Base-by-base conservation (phyloP, 2,888 invertebrate genomes). In the Drosophila formosana region DNA sequence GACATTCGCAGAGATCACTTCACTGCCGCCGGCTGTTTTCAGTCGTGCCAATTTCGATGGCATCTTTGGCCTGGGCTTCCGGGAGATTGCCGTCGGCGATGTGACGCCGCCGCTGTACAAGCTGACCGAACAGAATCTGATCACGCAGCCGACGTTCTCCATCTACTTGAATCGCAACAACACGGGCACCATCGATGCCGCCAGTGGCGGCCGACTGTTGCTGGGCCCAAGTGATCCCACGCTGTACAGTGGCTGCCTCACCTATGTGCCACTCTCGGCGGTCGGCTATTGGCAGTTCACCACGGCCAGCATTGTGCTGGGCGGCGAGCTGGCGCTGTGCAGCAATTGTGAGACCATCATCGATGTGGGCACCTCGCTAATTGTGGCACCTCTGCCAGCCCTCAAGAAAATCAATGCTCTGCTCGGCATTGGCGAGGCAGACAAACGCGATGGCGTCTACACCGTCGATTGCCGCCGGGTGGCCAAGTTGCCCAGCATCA, bases 11-110 rank as follows among this genome's bases (percentile, higher is more conserved):
- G 99, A 98, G 93, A 99, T 75, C 0, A 72, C 67, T 97, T 8
- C 92, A 96, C 72, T 95, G 95, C 88, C 98, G 93, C 98, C 98
- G 62, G 92, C 95, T 26, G 95, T 97, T 28, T 99, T 99, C 93
- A 96, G 98, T 39, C 97, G 97, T 57, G 98, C 98, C 75, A 98
- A 98, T 93, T 99, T 99, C 93, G 99, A 99, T 93, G 98, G 99
- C 73, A 98, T 99, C 90, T 94, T 99, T 66, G 99, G 98, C 66
- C 95, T 99, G 95, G 98, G 95, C 3, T 98, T 97, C 92, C 93
- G 94, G 80, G 94, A 94, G 34, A 98, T 99, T 90, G 94, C 98
- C 0, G 97, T 98, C 65, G 97, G 97, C 93, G 95, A 95, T 72
- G 97, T 99, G 57, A 93, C 94, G 30, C 98, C 98, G 0, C 96